A percentile compares a stretch with the other conserved stretches of the same genome.
phyloP scores from a whole-genome alignment of 2,113 vertebrate genomes.

The Capreolus pygargus region DNA sequence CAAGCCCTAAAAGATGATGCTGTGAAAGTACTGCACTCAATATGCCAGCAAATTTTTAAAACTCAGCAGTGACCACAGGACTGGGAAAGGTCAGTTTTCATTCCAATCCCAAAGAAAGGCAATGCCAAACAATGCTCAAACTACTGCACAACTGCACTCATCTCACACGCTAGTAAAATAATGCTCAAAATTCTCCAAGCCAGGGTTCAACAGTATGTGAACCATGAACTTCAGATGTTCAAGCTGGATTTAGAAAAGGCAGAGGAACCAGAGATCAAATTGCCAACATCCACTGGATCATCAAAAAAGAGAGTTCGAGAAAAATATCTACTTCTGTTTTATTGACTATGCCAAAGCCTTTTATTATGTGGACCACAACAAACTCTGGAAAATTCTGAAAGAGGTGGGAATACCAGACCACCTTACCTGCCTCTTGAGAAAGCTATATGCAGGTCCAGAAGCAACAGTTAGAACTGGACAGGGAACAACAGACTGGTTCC shows the following conservation, averaged over 20 bases:
- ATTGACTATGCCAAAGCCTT: background rate
- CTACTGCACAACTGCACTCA: background rate
- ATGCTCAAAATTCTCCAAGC: background rate
- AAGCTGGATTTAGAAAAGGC: background rate
- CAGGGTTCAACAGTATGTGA: accelerated
- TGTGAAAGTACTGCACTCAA: background rate
- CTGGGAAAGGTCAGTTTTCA: background rate
- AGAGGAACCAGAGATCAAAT: background rate
- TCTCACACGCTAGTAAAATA: background rate
- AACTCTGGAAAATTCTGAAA: background rate
- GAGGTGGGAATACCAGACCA: background rate
- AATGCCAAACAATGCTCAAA: background rate
- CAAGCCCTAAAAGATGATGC: background rate
- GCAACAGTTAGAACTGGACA: background rate
- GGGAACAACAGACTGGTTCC: background rate
- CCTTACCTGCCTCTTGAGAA: background rate
- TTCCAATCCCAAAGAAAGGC: background rate
- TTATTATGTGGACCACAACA: background rate
- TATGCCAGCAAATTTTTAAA: background rate
- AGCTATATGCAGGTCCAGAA: background rate
- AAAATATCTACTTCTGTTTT: background rate
- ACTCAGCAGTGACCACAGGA: background rate
- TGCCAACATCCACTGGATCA: background rate
- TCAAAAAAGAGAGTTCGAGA: background rate
- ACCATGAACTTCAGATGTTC: accelerated